Evolutionary conservation across 2,888 invertebrate genomes (phyloP).

Genomic region (Plusia festucae): DNA sequence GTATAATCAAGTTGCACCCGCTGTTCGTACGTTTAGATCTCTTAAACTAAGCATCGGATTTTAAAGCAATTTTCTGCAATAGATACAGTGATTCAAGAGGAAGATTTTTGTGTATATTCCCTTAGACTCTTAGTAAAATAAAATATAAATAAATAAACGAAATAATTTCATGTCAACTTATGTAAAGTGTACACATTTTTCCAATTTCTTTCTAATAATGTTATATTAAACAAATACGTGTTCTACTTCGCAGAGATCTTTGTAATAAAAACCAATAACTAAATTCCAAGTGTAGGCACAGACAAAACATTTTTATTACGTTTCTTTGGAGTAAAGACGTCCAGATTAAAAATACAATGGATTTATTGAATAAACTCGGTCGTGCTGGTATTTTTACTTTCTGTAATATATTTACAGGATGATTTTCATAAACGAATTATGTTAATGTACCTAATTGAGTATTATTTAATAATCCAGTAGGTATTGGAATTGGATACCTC

Average conservation of each 20-base stretch:
- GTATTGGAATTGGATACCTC: no score
- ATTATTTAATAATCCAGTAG: no score
- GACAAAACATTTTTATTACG: slow-evolving; percentile 3
- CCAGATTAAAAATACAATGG: slow-evolving; percentile 2
- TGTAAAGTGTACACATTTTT: background rate
- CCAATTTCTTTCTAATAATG: background rate
- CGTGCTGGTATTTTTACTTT: background rate
- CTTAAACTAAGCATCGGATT: no score
- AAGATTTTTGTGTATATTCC: no score
- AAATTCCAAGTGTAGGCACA: background rate
- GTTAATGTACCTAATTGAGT: background rate
- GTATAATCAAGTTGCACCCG: no score
- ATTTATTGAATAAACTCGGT: slow-evolving; percentile 2
- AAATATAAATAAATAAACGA: no score
- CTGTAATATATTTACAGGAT: background rate
- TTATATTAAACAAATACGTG: background rate
- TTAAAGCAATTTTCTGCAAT: no score
- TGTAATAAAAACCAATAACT: background rate
- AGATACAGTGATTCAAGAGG: no score
- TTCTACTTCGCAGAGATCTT: background rate
- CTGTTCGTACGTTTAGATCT: no score
- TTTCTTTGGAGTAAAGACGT: background rate
- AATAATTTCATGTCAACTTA: background rate
- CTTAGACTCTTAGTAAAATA: no score
- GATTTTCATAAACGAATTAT: background rate